Conservation (phyloP, 1,140 invertebrate species). For the Listronotus oregonensis region DNA sequence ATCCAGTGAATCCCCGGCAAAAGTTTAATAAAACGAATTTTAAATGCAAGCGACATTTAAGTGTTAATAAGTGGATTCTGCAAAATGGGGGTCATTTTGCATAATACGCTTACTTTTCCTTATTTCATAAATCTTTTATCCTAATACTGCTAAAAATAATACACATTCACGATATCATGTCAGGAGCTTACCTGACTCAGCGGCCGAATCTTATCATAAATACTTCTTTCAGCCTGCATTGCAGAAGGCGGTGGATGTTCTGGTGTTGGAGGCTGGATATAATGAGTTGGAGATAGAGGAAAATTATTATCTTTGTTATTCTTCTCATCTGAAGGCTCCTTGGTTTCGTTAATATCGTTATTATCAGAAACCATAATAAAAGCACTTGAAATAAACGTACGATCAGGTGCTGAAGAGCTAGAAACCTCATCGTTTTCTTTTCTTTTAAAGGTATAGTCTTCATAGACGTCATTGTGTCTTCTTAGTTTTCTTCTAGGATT, state of each 20-base stretch:
- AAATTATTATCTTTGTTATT: slow-evolving; percentile 53
- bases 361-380: slow-evolving; percentile 59
- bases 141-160: slow-evolving; percentile 11
- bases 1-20: too few species aligned
- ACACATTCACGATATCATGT: neutral
- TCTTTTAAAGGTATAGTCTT: slow-evolving; percentile 63
- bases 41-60: too few species aligned
- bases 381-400: slow-evolving; percentile 63
- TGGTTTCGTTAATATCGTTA: slow-evolving; percentile 27
- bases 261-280: slow-evolving; percentile 89
- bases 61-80: too few species aligned
- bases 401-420: slow-evolving; percentile 53
- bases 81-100: too few species aligned
- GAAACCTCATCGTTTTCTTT: slow-evolving; percentile 48
- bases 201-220: slow-evolving; percentile 87
- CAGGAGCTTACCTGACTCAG: slow-evolving; percentile 76
- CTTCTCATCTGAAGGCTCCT: slow-evolving; percentile 38
- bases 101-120: too few species aligned
- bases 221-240: slow-evolving; percentile 83
- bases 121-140: too few species aligned
- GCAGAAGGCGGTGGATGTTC: slow-evolving; percentile 94
- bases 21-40: too few species aligned
- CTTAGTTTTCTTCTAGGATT: slow-evolving; percentile 74
- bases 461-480: slow-evolving; percentile 65
- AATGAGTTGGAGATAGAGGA: slow-evolving; percentile 82